Base-by-base conservation (phyloP, 1,140 invertebrate species). In the Drosophila nikananu region DNA sequence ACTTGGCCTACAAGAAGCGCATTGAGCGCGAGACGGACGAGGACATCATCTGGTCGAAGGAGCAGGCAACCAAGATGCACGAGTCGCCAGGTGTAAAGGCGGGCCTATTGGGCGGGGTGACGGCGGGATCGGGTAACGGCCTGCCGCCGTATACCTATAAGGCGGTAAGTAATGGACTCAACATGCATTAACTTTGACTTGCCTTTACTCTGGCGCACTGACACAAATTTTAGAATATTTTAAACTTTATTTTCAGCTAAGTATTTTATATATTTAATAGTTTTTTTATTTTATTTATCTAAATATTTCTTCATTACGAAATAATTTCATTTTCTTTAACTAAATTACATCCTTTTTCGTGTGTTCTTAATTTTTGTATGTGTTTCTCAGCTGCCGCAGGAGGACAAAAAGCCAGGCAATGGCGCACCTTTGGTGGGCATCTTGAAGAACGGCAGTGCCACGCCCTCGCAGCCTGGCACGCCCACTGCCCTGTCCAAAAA, bases 11-110 rank as follows among this genome's bases (percentile, higher is more conserved):
- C 83, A 96, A 95, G 93, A 93, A 94, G 77, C 94, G 95, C 39
- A 94, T 95, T 68, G 95, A 96, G 90, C 94, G 95, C 63, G 95
- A 96, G 94, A 95, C 95, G 1, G 95, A 96, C 86, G 95, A 95
- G 83, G 94, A 94, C 66, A 96, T 96, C 51, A 93, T 96, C 74
- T 94, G 95, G 89, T 95, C 94, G 37, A 96, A 95, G 84, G 95
- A 96, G 90, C 95, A 95, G 91, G 95, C 95, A 3, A 94, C 94
- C 6, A 95, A 95, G 93, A 89, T 95, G 60, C 94, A 95, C 77
- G 94, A 95, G 81, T 94, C 94, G 30, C 93, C 93, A 37, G 93
- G 89, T 71, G 80, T 93, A 0, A 92, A 93, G 42, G 79, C 82
- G 5, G 60, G 71, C 30, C 60, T 51, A 13, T 15, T 54, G 42